Conservation (phyloP, 1,140 invertebrate species). For the Myzus persicae region DNA sequence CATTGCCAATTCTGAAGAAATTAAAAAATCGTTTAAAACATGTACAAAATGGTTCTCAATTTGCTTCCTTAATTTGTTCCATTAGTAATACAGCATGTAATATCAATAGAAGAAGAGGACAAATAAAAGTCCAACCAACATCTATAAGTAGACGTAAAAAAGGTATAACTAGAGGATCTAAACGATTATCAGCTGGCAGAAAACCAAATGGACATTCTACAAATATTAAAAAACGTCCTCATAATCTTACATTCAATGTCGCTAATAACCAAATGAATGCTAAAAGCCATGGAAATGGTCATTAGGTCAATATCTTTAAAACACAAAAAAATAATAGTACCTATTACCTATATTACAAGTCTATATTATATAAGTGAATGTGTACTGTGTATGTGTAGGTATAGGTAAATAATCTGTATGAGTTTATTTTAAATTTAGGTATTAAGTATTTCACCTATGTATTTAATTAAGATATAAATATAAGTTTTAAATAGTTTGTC, state of each 20-base stretch:
- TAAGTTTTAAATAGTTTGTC: no score
- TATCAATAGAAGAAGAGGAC: conserved; percentile 1
- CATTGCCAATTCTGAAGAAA: neutral
- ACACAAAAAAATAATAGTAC: no score
- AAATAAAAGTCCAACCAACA: conserved; percentile 22
- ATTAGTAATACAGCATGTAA: neutral
- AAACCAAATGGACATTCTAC: neutral
- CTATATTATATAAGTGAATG: no score
- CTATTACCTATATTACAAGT: no score
- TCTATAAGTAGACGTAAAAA: neutral
- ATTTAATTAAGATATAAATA: no score
- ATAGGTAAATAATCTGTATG: no score
- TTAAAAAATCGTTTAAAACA: conserved; percentile 12
- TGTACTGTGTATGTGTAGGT: no score
- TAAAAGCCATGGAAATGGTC: neutral
- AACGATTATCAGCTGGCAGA: neutral
- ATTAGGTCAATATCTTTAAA: neutral
- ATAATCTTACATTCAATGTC: neutral
- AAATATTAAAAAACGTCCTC: neutral
- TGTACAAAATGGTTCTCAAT: conserved; percentile 2
- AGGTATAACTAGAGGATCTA: conserved; percentile 2
- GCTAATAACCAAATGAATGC: neutral
- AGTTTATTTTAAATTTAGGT: no score
- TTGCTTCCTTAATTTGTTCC: neutral
- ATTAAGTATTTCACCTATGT: no score